Percentiles rank a stretch among this genome's conserved stretches.
Evolutionary conservation across 2,113 vertebrate genomes (phyloP).

Genomic region (Atrichornis clamosus): DNA sequence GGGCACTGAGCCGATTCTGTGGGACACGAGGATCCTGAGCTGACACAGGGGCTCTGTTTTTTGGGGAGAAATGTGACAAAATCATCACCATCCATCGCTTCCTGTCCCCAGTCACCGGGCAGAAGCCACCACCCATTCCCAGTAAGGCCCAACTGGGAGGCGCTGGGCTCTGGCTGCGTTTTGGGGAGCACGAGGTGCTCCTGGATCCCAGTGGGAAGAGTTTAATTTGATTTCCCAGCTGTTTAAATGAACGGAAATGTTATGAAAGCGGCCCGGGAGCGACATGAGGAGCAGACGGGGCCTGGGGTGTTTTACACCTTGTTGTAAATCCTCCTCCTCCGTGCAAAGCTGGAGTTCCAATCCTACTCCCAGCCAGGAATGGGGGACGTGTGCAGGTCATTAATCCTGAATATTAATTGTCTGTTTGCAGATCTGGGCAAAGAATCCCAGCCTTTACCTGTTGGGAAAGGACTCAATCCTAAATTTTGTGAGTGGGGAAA

Average conservation of each 20-base stretch:
- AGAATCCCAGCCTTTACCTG: rapidly evolving
- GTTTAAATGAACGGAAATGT: background rate
- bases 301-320: background rate
- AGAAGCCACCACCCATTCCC: background rate
- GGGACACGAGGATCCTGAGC: rapidly evolving
- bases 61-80: rapidly evolving
- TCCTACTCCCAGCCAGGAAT: background rate
- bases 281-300: rapidly evolving
- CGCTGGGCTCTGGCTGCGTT: background rate
- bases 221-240: background rate
- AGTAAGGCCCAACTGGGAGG: background rate
- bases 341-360: background rate
- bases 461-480: background rate
- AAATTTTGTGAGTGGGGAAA: background rate
- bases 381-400: background rate
- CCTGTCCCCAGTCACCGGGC: rapidly evolving
- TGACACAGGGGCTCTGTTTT: background rate
- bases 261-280: background rate
- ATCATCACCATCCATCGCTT: background rate
- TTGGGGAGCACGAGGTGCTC: background rate
- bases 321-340: background rate
- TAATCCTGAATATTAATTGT: background rate
- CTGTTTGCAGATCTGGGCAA: background rate
- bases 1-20: rapidly evolving
- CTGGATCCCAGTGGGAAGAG: background rate